Conservation (phyloP, 2,113 vertebrate species). For the Cromileptes altivelis region DNA sequence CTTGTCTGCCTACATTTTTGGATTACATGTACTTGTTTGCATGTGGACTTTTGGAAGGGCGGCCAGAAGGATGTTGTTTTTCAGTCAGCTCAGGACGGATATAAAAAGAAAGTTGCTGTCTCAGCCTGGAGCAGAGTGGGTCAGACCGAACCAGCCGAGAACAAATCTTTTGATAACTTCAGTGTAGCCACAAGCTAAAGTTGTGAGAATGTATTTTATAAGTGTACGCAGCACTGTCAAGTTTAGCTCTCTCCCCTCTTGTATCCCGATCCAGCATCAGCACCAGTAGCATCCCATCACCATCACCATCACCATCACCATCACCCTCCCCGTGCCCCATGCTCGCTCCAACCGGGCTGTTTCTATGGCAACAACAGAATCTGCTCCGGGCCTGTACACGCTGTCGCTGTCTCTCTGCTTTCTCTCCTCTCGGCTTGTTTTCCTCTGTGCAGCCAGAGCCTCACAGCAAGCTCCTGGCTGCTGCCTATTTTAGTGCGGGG, state of each 20-base stretch:
- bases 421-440: slow-evolving; percentile 63
- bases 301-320: slow-evolving; percentile 57
- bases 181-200: not conserved
- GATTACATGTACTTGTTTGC: not conserved
- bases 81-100: not conserved
- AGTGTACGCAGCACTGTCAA: not conserved
- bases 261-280: slow-evolving; percentile 56
- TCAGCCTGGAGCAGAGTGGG: not conserved
- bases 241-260: slow-evolving; percentile 20
- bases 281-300: slow-evolving; percentile 69
- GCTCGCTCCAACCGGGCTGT: slow-evolving; percentile 71
- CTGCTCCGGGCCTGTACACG: slow-evolving; percentile 58
- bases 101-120: not conserved
- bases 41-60: not conserved
- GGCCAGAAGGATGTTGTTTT: not conserved
- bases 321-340: slow-evolving; percentile 57
- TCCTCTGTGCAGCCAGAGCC: slow-evolving; percentile 45
- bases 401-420: slow-evolving; percentile 50
- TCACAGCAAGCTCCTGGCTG: slow-evolving; percentile 45
- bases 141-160: not conserved
- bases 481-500: slow-evolving; percentile 42
- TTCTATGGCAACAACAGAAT: slow-evolving; percentile 83
- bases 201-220: not conserved
- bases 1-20: not conserved
- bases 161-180: not conserved